Conservation (phyloP, 2,888 invertebrate species). For the Platypus cylindrus region DNA sequence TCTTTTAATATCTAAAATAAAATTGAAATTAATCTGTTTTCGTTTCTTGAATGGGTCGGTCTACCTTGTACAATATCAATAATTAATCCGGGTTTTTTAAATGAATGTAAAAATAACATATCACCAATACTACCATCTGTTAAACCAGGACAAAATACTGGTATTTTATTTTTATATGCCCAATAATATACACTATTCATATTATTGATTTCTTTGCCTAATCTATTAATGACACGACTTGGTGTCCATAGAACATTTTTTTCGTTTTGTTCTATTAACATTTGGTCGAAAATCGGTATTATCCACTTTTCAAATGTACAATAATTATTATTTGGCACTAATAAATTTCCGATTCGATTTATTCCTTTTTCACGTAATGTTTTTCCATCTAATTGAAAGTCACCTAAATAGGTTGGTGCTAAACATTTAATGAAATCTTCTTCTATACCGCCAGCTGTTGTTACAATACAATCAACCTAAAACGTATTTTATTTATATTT, state of each 20-base stretch:
- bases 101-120: conserved; percentile 98
- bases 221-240: conserved; percentile 65
- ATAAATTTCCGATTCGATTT: conserved; percentile 74
- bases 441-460: conserved; percentile 95
- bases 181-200: conserved; percentile 91
- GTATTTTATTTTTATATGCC: conserved; percentile 93
- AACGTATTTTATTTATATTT: conserved; percentile 5
- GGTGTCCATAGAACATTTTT: conserved; percentile 71
- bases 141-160: conserved; percentile 92
- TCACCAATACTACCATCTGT: conserved; percentile 97
- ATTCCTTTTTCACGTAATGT: conserved; percentile 72
- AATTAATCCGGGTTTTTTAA: conserved; percentile 79
- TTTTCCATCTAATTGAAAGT: conserved; percentile 74
- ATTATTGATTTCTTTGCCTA: conserved; percentile 86
- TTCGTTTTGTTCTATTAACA: conserved; percentile 75
- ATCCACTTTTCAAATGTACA: conserved; percentile 92
- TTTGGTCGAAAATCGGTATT: conserved; percentile 80
- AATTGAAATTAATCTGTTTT: too few relatives aligned
- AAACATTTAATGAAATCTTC: conserved; percentile 99
- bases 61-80: conserved; percentile 81
- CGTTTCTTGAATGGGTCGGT: too few relatives aligned
- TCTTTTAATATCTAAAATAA: conserved; percentile 59
- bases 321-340: conserved; percentile 97
- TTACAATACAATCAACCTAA: conserved; percentile 88
- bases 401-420: conserved; percentile 86